phyloP scores from a whole-genome alignment of 2,888 invertebrate species.

The Lithophane semibrunnea region DNA sequence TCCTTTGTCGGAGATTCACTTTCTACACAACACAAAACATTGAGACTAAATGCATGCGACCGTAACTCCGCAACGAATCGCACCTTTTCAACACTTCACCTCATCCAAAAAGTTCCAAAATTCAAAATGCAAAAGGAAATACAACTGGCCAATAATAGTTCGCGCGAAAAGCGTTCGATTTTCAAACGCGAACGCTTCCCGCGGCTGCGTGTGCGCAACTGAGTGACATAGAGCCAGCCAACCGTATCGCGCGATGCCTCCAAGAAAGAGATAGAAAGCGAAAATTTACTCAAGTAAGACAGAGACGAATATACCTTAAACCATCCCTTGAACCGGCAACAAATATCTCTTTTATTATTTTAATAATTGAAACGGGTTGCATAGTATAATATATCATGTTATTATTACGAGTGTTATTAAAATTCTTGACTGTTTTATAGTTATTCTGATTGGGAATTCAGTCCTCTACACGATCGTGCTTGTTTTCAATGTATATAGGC shows the following conservation, averaged over 20 bases:
- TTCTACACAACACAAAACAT: slow-evolving; percentile 71
- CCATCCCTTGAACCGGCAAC: slow-evolving; percentile 76
- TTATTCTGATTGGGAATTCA: slow-evolving; percentile 37
- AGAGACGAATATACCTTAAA: slow-evolving; percentile 68
- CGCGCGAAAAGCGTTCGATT: slow-evolving; percentile 79
- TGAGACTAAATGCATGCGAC: slow-evolving; percentile 36
- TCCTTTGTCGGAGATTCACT: slow-evolving; percentile 79
- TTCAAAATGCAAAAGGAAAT: slow-evolving; percentile 64
- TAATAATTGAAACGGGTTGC: slow-evolving; percentile 77
- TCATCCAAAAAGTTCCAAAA: slow-evolving; percentile 67
- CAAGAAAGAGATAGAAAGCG: slow-evolving; percentile 71
- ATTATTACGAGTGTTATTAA: slow-evolving; percentile 70
- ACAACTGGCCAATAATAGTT: slow-evolving; percentile 66
- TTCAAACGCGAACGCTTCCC: slow-evolving; percentile 80
- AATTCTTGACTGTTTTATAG: slow-evolving; percentile 64
- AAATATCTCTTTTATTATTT: slow-evolving; percentile 70
- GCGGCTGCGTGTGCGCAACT: slow-evolving; percentile 87
- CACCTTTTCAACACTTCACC: slow-evolving; percentile 67
- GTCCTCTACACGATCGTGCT: slow-evolving; percentile 1
- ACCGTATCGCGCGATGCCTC: slow-evolving; percentile 74
- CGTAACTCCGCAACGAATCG: slow-evolving; percentile 49
- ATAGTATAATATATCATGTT: slow-evolving; percentile 73
- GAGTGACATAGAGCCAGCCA: slow-evolving; percentile 79
- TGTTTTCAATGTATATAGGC: slow-evolving; percentile 13
- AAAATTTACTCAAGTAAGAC: slow-evolving; percentile 62